Evolutionary conservation across 2,888 invertebrate genomes (phyloP).

Genomic region (Dyspetes luteomarginatus): DNA sequence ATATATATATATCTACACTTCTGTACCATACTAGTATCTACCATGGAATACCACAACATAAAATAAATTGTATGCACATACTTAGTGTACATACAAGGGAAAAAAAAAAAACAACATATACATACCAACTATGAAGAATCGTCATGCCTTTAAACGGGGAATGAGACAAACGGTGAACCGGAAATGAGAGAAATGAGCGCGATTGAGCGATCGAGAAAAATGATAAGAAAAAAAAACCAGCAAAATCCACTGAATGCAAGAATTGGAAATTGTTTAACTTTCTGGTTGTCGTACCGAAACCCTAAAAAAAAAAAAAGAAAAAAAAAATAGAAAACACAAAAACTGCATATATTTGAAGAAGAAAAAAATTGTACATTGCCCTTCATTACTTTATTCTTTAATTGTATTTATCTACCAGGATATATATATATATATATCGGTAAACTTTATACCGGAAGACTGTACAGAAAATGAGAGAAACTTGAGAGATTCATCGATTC

Average conservation of each 20-base stretch:
- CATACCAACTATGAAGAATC: slow-evolving; percentile 34
- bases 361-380: slow-evolving; percentile 49
- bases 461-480: slow-evolving; percentile 52
- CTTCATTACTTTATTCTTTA: slow-evolving; percentile 41
- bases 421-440: slow-evolving; percentile 5
- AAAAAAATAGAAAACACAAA: background rate
- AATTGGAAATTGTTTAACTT: no score
- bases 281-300: no score
- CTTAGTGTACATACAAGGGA: slow-evolving; percentile 52
- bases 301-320: background rate
- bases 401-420: slow-evolving; percentile 38
- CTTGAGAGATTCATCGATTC: slow-evolving; percentile 31
- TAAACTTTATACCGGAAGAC: slow-evolving; percentile 41
- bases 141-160: slow-evolving; percentile 41
- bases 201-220: background rate
- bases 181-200: no score
- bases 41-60: slow-evolving; percentile 40
- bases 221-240: background rate
- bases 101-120: slow-evolving; percentile 21
- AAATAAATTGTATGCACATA: slow-evolving; percentile 53
- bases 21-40: slow-evolving; percentile 59
- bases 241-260: background rate
- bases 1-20: slow-evolving; percentile 33
- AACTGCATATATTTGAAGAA: slow-evolving; percentile 3
- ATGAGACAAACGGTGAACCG: slow-evolving; percentile 13